Conservation (phyloP, 2,113 vertebrate genomes). For the Pavo muticus region DNA sequence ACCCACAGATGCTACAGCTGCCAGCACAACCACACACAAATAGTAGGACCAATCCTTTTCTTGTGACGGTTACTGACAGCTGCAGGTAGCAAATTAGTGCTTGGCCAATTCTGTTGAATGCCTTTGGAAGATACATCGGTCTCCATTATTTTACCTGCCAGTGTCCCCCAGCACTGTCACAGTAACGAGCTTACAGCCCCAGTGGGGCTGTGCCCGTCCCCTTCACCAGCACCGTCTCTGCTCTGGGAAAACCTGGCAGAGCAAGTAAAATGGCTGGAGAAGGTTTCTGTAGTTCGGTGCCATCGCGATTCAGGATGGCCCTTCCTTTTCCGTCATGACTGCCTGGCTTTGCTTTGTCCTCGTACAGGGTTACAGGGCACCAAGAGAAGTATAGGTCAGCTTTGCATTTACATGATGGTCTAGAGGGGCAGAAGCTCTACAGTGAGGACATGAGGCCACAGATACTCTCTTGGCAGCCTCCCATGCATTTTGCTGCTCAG, state of each 20-base stretch:
- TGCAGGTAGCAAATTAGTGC: neutral
- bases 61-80: neutral
- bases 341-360: neutral
- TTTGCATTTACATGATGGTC: neutral
- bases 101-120: neutral
- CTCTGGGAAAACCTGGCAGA: neutral
- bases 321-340: neutral
- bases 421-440: neutral
- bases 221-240: neutral
- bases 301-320: neutral
- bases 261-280: rapidly evolving
- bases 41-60: neutral
- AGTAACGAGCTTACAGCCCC: neutral
- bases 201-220: neutral
- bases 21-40: neutral
- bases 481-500: neutral
- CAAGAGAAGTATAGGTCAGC: neutral
- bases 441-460: rapidly evolving
- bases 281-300: neutral
- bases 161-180: neutral
- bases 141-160: rapidly evolving
- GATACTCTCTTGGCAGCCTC: neutral
- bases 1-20: neutral
- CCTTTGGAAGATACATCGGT: neutral
- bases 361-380: neutral